Evolutionary conservation across 2,113 vertebrate species (phyloP).

Genomic region (Oriolus oriolus): DNA sequence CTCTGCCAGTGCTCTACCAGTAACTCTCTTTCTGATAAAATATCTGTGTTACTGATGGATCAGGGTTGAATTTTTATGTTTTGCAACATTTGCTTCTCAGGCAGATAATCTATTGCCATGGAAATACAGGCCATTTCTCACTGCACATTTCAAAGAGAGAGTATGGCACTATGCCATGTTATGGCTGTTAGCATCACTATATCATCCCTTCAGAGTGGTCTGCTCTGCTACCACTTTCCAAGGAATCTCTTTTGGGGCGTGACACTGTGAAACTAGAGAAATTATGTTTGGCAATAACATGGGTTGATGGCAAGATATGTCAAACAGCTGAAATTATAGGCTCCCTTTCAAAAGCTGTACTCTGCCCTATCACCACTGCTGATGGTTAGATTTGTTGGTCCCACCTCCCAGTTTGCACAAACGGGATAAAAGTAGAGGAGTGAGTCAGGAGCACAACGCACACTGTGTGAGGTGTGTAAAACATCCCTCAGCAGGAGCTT

Average conservation of each 20-base stretch:
- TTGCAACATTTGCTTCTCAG: neutral
- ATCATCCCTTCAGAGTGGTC: constrained; percentile 35
- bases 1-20: neutral
- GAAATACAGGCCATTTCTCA: constrained; percentile 14
- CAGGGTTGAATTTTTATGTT: neutral
- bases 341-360: neutral
- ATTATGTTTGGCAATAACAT: constrained; percentile 19
- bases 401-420: neutral
- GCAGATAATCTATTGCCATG: constrained; percentile 28
- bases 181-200: constrained; percentile 40
- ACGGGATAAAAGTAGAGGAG: neutral
- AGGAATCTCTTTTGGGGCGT: constrained; percentile 15
- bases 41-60: neutral
- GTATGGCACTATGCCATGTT: constrained; percentile 46
- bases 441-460: neutral
- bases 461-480: constrained; percentile 17
- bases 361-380: neutral
- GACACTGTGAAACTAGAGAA: constrained; percentile 24
- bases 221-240: constrained; percentile 44
- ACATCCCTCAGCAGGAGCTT: neutral
- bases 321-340: neutral
- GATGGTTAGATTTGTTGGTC: neutral
- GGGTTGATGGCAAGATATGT: constrained; percentile 30
- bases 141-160: constrained; percentile 26
- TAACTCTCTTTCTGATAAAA: neutral